Conservation (phyloP, 2,888 invertebrate species). For the Agrochola lota region DNA sequence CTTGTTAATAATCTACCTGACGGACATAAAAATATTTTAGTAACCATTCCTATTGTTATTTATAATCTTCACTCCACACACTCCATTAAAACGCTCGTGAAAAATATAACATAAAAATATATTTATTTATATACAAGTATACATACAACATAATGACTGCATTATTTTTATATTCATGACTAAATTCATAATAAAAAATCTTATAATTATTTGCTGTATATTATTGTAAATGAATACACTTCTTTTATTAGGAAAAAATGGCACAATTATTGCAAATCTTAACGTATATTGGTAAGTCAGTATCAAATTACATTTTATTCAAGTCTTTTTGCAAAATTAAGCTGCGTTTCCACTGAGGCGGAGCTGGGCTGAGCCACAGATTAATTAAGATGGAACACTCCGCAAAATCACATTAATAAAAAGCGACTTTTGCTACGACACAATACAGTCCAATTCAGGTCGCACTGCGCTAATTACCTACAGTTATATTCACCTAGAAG, state of each 20-base stretch:
- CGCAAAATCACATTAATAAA: too few species aligned
- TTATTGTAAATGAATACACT: neutral
- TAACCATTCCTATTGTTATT: too few species aligned
- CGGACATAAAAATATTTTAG: too few species aligned
- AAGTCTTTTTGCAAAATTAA: neutral
- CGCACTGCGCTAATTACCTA: too few species aligned
- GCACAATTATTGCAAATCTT: conserved; percentile 43
- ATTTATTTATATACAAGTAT: neutral
- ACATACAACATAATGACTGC: neutral
- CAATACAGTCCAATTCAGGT: too few species aligned
- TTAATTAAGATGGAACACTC: too few species aligned
- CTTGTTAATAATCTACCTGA: too few species aligned
- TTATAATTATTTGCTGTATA: neutral
- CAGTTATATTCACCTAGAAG: too few species aligned
- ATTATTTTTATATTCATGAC: neutral
- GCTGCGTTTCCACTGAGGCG: too few species aligned
- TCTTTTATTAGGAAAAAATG: conserved; percentile 25
- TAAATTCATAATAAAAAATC: conserved; percentile 30
- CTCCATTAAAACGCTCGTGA: neutral
- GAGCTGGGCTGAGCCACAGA: too few species aligned
- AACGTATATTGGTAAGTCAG: neutral
- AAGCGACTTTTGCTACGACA: too few species aligned
- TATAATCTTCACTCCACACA: neutral
- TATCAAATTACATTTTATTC: neutral
- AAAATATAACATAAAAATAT: conserved; percentile 1